Percentiles rank a stretch among this genome's conserved stretches.
Evolutionary conservation across 2,888 invertebrate genomes (phyloP).

Genomic region (Fabriciana adippe): DNA sequence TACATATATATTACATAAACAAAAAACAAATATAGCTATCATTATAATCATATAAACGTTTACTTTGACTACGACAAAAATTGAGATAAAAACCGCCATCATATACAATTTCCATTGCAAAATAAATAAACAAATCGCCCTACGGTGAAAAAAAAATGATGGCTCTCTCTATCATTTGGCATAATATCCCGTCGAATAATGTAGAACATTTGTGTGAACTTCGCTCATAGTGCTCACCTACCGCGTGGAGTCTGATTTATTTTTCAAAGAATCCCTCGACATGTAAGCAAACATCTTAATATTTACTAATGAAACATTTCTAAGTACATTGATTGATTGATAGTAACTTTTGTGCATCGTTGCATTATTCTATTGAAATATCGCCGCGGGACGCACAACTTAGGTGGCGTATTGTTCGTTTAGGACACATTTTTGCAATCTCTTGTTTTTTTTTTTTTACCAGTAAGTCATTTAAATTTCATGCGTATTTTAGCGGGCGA

Average conservation of each 20-base stretch:
- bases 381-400: constrained; percentile 73
- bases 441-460: constrained; percentile 56
- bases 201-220: constrained; percentile 48
- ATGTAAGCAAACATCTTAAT: constrained; percentile 83
- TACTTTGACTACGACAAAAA: too few relatives aligned
- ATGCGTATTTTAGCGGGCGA: constrained; percentile 68
- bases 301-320: constrained; percentile 82
- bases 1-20: too few relatives aligned
- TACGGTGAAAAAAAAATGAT: neutral
- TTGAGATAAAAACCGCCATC: too few relatives aligned
- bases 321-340: constrained; percentile 79
- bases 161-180: neutral
- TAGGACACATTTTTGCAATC: constrained; percentile 60
- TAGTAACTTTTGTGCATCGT: constrained; percentile 69
- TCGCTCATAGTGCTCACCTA: constrained; percentile 67
- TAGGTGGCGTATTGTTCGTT: constrained; percentile 77
- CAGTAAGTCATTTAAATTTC: constrained; percentile 76
- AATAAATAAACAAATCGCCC: constrained; percentile 3
- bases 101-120: neutral
- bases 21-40: too few relatives aligned
- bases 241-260: constrained; percentile 47
- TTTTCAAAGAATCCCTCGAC: constrained; percentile 76
- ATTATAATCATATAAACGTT: too few relatives aligned
- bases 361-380: constrained; percentile 77
- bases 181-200: neutral